phyloP scores from a whole-genome alignment of 2,113 vertebrate species.

The Morone saxatilis region DNA sequence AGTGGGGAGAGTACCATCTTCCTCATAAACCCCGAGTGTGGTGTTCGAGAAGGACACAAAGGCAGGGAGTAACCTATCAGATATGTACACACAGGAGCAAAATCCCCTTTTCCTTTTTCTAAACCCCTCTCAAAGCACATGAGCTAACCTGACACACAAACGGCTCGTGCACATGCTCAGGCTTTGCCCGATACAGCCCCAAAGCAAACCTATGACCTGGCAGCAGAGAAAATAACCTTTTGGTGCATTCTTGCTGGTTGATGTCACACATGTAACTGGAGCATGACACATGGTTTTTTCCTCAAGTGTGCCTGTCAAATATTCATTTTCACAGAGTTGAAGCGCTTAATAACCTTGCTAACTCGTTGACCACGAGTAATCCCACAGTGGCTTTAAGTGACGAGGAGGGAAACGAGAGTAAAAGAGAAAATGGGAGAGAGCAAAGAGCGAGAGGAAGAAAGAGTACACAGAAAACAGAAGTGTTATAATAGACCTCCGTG shows the following conservation, averaged over 20 bases:
- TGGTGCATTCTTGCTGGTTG: slow-evolving; percentile 59
- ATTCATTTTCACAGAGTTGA: slow-evolving; percentile 22
- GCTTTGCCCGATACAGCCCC: slow-evolving; percentile 7
- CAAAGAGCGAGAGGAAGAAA: neutral
- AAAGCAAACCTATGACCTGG: slow-evolving; percentile 46
- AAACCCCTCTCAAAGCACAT: neutral
- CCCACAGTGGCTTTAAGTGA: slow-evolving; percentile 22
- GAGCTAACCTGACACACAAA: slow-evolving; percentile 13
- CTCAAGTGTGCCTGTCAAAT: slow-evolving; percentile 20
- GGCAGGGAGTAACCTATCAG: neutral
- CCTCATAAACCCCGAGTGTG: slow-evolving; percentile 20
- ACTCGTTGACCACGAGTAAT: slow-evolving; percentile 39
- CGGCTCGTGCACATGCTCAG: slow-evolving; percentile 5
- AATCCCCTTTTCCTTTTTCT: neutral
- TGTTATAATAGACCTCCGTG: neutral
- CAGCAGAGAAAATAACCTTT: slow-evolving; percentile 59
- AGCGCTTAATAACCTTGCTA: slow-evolving; percentile 35
- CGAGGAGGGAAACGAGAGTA: neutral
- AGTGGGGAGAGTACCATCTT: slow-evolving; percentile 19
- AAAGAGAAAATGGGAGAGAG: neutral
- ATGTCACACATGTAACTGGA: slow-evolving; percentile 47
- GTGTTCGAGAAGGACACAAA: neutral
- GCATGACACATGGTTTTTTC: slow-evolving; percentile 38
- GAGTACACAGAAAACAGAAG: neutral
- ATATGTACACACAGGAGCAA: neutral